Conservation (phyloP, 2,113 vertebrate genomes). For the Rhea pennata region DNA sequence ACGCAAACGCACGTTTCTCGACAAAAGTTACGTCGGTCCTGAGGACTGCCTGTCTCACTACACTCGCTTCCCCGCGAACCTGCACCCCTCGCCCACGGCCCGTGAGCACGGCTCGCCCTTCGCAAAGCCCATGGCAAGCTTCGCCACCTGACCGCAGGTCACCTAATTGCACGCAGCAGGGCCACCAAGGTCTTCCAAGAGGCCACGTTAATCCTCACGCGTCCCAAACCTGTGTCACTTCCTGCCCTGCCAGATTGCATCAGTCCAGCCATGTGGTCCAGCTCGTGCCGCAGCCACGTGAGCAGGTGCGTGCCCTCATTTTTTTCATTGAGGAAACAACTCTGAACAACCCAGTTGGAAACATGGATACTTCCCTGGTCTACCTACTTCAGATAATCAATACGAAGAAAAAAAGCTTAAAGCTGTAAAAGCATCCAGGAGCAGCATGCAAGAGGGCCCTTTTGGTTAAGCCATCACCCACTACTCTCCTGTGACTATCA, state of each 20-base stretch:
- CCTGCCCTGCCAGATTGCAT: background rate
- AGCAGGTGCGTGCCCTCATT: background rate
- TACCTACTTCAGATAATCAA: background rate
- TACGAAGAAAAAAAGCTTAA: background rate
- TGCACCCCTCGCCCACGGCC: background rate
- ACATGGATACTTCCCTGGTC: background rate
- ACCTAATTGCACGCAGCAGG: fast-evolving
- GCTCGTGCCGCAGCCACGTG: fast-evolving
- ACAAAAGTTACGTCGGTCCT: background rate
- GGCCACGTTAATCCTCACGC: background rate
- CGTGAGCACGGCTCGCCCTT: background rate
- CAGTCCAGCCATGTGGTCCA: background rate
- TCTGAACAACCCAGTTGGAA: background rate
- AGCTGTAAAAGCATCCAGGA: background rate
- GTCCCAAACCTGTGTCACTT: background rate
- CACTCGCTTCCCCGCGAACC: background rate
- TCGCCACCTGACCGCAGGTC: fast-evolving
- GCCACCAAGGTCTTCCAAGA: background rate
- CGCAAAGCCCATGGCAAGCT: background rate
- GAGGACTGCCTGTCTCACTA: background rate
- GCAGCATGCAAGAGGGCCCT: background rate
- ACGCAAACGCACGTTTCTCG: background rate
- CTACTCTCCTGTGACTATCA: background rate
- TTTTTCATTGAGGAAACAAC: background rate
- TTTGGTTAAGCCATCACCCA: background rate